Percentiles rank a stretch among this genome's conserved stretches.
phyloP scores from a whole-genome alignment of 1,140 invertebrate species.

The Heterodera carotae region DNA sequence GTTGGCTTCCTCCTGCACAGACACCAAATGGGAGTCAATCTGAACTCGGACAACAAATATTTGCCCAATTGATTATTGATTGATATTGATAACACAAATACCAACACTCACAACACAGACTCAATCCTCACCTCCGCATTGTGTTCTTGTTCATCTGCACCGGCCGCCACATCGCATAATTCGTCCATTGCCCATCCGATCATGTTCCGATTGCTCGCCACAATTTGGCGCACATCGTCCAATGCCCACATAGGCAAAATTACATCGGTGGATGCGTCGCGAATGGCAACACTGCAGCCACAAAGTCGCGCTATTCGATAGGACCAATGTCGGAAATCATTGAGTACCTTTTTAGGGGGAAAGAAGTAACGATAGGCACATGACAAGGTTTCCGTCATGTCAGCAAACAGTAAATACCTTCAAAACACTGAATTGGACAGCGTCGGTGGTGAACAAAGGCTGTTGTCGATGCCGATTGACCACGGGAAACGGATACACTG shows the following conservation, averaged over 20 bases:
- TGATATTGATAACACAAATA: too few species aligned
- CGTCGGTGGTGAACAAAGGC: conserved; percentile 30
- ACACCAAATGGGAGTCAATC: conserved; percentile 39
- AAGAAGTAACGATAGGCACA: not conserved
- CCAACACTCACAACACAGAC: not conserved
- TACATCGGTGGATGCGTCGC: conserved; percentile 26
- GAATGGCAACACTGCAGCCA: conserved; percentile 29
- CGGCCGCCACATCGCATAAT: not conserved
- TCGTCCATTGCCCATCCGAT: conserved; percentile 36
- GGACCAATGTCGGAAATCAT: conserved; percentile 41
- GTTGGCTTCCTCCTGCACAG: conserved; percentile 30
- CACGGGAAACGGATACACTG: conserved; percentile 41
- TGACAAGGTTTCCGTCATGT: too few species aligned
- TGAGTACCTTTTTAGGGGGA: conserved; percentile 32
- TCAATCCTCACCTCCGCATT: not conserved
- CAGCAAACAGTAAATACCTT: too few species aligned
- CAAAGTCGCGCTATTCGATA: conserved; percentile 36
- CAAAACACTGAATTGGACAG: conserved; percentile 30
- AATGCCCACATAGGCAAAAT: conserved; percentile 25
- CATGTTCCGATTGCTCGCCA: conserved; percentile 43
- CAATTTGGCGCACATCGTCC: conserved; percentile 31
- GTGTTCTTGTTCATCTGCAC: not conserved
- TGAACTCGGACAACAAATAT: too few species aligned
- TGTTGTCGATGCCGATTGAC: conserved; percentile 18
- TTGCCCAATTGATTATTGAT: too few species aligned